These are phyloP conservation scores for Galendromus occidentalis DNA, from an alignment of 1,140 invertebrate genomes.

Conservation along the genomic window DNA sequence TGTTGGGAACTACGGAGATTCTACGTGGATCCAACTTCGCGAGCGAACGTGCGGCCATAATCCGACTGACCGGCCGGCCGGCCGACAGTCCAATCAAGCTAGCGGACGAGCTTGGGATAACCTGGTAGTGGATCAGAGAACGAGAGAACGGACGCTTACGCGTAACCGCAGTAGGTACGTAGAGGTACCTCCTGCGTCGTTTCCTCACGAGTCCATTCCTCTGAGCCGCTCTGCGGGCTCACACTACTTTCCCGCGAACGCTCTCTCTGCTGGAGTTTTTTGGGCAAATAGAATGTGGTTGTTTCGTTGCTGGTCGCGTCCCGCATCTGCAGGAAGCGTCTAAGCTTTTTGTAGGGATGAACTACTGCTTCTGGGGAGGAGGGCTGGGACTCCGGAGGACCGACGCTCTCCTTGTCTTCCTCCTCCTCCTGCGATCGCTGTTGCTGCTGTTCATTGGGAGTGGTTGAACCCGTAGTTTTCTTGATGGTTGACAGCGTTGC, in stretches of 20 bases:
- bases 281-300: background rate
- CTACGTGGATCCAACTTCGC: too few species aligned
- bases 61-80: background rate
- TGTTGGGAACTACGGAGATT: too few species aligned
- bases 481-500: background rate
- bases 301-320: background rate
- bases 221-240: background rate
- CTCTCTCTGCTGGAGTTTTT: background rate
- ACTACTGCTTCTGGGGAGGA: background rate
- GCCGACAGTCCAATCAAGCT: background rate
- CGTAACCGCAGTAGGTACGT: background rate
- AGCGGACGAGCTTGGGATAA: background rate
- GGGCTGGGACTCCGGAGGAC: background rate
- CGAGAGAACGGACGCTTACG: background rate
- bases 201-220: conserved; percentile 2
- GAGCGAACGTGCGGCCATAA: too few species aligned
- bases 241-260: background rate
- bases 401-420: too few species aligned
- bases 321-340: background rate
- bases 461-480: background rate
- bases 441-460: background rate
- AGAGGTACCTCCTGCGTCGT: background rate
- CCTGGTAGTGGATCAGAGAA: background rate
- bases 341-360: background rate
- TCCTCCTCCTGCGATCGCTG: background rate